A percentile compares a stretch with the other conserved stretches of the same genome.
phyloP scores from a whole-genome alignment of 1,140 invertebrate genomes.

The Drosophila malerkotliana region DNA sequence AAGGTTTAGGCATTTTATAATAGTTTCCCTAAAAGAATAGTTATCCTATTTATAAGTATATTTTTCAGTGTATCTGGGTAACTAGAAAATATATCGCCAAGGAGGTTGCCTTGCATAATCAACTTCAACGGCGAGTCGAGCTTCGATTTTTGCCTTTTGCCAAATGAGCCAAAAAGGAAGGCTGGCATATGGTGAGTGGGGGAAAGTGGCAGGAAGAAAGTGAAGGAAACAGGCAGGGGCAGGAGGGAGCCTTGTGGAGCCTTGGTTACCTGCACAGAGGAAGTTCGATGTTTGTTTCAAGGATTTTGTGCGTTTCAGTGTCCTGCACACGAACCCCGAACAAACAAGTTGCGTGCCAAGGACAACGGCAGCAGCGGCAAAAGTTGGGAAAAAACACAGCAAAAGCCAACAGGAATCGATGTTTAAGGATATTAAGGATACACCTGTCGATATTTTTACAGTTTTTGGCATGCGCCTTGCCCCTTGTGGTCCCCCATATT shows the following conservation, averaged over 20 bases:
- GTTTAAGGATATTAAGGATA: conserved; percentile 78
- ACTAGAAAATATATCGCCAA: conserved; percentile 8
- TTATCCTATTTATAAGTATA: no score
- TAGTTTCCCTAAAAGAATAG: no score
- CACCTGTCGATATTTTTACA: conserved; percentile 81
- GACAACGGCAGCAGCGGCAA: conserved; percentile 40
- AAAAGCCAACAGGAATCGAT: conserved; percentile 56
- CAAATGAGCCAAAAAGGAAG: conserved; percentile 43
- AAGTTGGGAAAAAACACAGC: conserved; percentile 14
- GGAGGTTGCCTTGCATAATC: conserved; percentile 70
- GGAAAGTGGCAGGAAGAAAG: background rate
- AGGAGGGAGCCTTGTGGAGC: background rate
- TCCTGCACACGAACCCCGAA: conserved; percentile 50
- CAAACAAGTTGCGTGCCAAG: conserved; percentile 70
- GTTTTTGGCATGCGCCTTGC: conserved; percentile 71
- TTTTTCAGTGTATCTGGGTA: background rate
- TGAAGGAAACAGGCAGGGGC: background rate
- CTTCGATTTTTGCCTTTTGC: conserved; percentile 57
- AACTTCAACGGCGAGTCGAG: conserved; percentile 48
- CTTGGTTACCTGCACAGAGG: conserved; percentile 21
- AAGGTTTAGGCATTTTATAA: no score
- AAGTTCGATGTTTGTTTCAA: conserved; percentile 57
- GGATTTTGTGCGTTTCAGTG: conserved; percentile 66
- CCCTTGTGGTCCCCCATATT: background rate
- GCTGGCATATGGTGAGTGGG: conserved; percentile 14